A percentile compares a stretch with the other conserved stretches of the same genome.
phyloP scores from a whole-genome alignment of 1,140 invertebrate species.

The Temnothorax nylanderi region DNA sequence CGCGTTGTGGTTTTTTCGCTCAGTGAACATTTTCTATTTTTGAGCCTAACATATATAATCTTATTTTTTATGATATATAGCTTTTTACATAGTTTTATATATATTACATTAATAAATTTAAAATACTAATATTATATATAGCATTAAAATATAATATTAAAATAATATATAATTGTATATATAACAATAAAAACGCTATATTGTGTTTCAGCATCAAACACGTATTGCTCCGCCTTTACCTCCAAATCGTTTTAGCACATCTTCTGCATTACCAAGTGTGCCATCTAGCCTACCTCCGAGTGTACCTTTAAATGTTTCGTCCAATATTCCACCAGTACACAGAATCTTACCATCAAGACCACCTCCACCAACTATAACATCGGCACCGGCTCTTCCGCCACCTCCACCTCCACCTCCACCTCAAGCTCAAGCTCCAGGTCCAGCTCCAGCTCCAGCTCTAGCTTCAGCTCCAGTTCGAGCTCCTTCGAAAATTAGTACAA shows the following conservation, averaged over 20 bases:
- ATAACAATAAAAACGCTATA: neutral
- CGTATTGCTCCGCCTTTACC: constrained; percentile 86
- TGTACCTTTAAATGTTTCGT: constrained; percentile 76
- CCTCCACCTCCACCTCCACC: constrained; percentile 85
- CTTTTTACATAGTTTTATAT: too few species aligned
- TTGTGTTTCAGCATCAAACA: constrained; percentile 79
- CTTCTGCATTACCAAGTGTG: constrained; percentile 78
- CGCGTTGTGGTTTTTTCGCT: too few species aligned
- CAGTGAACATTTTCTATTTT: too few species aligned
- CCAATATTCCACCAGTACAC: constrained; percentile 75
- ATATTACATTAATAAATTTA: too few species aligned
- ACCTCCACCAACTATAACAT: constrained; percentile 81
- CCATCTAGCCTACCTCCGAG: constrained; percentile 74
- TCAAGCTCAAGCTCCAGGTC: too few species aligned
- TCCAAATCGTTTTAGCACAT: constrained; percentile 74
- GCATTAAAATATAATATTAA: neutral
- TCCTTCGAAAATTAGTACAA: constrained; percentile 70
- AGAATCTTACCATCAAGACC: constrained; percentile 84
- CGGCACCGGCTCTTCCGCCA: constrained; percentile 78
- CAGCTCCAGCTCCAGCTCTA: too few species aligned
- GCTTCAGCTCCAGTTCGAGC: constrained; percentile 29
- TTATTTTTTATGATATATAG: too few species aligned
- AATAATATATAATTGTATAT: neutral
- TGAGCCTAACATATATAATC: too few species aligned
- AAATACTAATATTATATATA: too few species aligned